Conservation (phyloP, 1,140 invertebrate species). For the Aphaenogaster ashmeadi region DNA sequence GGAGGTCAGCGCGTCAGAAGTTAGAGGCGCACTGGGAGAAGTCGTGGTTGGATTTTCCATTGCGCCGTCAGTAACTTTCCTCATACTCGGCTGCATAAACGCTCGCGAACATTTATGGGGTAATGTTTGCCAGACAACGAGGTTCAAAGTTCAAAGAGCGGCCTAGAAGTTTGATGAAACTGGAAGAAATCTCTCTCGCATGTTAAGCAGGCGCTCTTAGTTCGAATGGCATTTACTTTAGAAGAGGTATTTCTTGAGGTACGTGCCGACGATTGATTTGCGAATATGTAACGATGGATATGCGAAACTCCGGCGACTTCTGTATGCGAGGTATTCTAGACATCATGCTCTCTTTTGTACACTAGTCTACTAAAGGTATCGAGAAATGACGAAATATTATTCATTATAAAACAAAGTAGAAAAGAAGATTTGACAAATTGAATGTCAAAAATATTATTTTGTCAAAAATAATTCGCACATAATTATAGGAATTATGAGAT, state of each 20-base stretch:
- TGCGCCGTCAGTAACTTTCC: constrained; percentile 42
- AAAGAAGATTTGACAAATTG: background rate
- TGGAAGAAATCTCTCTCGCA: constrained; percentile 54
- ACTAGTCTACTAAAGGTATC: background rate
- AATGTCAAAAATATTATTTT: background rate
- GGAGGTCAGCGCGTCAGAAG: constrained; percentile 37
- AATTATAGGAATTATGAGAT: background rate
- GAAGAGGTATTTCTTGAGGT: constrained; percentile 32
- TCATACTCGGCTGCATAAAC: constrained; percentile 57
- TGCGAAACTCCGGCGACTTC: background rate
- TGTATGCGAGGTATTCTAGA: background rate
- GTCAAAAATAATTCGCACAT: background rate
- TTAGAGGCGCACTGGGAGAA: constrained; percentile 17
- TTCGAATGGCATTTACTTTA: constrained; percentile 52
- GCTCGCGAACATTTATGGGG: constrained; percentile 49
- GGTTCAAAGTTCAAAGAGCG: constrained; percentile 46
- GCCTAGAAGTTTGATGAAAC: constrained; percentile 54
- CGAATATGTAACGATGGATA: background rate
- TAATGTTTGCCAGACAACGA: constrained; percentile 28
- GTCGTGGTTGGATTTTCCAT: constrained; percentile 39
- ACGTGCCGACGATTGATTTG: constrained; percentile 52
- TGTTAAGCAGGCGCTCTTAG: constrained; percentile 46
- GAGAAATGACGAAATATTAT: background rate
- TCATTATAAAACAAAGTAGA: background rate
- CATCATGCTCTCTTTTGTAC: background rate